Base-by-base conservation (phyloP, 2,888 invertebrate species). In the Merodon equestris region DNA sequence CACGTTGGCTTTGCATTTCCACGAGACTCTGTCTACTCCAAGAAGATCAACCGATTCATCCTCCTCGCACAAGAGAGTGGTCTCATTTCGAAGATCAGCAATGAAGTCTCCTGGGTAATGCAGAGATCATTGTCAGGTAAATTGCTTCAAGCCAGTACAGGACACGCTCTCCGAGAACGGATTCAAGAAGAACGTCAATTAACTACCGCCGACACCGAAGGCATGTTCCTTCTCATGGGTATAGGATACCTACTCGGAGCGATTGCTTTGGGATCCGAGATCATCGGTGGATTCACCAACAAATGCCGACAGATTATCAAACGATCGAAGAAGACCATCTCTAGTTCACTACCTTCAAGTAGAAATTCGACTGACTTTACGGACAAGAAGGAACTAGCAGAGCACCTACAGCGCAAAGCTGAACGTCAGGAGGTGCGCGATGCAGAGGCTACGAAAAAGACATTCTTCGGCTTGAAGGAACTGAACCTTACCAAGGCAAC, bases 151-250 rank as follows among this genome's bases (percentile, higher is more conserved):
- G 94, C 94, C 86, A 87, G 85, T 79, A 83, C 86, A 12, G 90
- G 89, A 1, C 85, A 85, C 14, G 84, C 87, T 0, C 76, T 92
- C 17, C 90, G 90, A 53, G 87, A 88, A 70, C 83, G 85, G 1
- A 86, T 87, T 36, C 90, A 91, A 18, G 93, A 93, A 86, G 95
- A 95, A 85, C 91, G 94, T 76, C 93, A 93, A 17, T 86, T 95
- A n/a, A 93, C 93, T 0, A 88, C 95, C 34, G 94, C 94, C 84
- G 95, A 95, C 81, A 94, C 94, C 0, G 94, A 94, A 88, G 95
- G 95, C 9, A 95, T 95, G 94, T 95, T 95, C 84, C 87, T 95
- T 1, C 89, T 95, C 0, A 89, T 95, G 82, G 93, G 90, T 4
- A 91, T 92, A 45, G 95, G 95, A 0, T 93, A 93, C 84, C 84